phyloP scores from a whole-genome alignment of 2,113 vertebrate species.

The Vicugna pacos region DNA sequence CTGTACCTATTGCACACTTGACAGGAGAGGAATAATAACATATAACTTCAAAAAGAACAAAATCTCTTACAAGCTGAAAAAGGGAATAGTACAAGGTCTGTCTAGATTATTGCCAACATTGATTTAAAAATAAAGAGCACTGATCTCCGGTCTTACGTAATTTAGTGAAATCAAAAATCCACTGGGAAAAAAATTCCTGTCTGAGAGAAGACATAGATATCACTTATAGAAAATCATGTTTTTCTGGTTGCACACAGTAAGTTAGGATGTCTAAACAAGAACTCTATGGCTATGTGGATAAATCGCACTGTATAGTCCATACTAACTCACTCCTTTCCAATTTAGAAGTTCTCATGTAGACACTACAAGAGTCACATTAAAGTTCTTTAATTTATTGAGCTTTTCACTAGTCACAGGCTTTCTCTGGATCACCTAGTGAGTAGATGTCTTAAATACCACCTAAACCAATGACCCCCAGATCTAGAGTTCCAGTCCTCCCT shows the following conservation, averaged over 20 bases:
- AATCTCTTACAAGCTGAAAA: not conserved
- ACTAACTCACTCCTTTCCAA: not conserved
- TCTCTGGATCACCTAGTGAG: not conserved
- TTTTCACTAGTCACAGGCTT: not conserved
- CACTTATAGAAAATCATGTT: not conserved
- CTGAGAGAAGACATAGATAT: conserved; percentile 32
- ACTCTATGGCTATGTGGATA: not conserved
- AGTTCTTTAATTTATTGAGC: not conserved
- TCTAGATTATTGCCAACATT: conserved; percentile 37
- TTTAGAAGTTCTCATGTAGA: not conserved
- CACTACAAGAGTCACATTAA: not conserved
- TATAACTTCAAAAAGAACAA: conserved; percentile 1
- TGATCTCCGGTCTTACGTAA: not conserved
- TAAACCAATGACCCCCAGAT: not conserved
- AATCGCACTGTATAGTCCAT: not conserved
- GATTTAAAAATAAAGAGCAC: not conserved
- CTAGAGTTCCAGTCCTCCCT: not conserved
- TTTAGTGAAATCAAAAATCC: conserved; percentile 20
- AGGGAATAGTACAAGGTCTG: not conserved
- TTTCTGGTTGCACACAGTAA: not conserved
- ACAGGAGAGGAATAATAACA: not conserved
- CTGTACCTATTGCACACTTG: not conserved
- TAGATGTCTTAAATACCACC: not conserved
- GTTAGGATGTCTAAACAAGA: not conserved
- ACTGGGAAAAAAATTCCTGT: not conserved